Percentiles rank a stretch among this genome's conserved stretches.
These are phyloP conservation scores for Ctenochaetus hawaiiensis DNA, from an alignment of 2,797 vertebrate genomes.

Conservation along the genomic window DNA sequence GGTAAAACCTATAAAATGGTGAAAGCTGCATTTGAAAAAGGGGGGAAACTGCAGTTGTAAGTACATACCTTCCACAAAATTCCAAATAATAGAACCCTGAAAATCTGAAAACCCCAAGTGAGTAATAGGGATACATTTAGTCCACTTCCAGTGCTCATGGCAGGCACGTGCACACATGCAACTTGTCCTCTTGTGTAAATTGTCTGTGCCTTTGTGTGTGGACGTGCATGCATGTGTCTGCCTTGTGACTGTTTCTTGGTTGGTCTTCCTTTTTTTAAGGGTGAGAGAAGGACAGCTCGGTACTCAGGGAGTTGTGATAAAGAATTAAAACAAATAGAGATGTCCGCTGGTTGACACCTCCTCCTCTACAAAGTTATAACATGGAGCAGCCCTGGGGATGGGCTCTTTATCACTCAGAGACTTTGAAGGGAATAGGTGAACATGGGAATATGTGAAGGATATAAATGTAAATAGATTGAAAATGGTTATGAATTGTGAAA, in stretches of 20 bases:
- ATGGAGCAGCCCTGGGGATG: conserved; percentile 17
- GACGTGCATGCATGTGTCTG: neutral
- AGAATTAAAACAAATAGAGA: conserved; percentile 45
- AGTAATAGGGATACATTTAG: too few relatives aligned
- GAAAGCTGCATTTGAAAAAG: too few relatives aligned
- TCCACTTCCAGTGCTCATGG: too few relatives aligned
- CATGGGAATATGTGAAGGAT: conserved; percentile 19
- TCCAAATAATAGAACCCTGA: too few relatives aligned
- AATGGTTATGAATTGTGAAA: conserved; percentile 8
- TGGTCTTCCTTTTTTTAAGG: neutral
- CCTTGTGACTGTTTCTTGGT: conserved; percentile 22
- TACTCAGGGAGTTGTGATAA: conserved; percentile 35
- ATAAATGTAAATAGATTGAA: conserved; percentile 37
- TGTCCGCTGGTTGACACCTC: conserved; percentile 53
- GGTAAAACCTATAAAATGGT: too few relatives aligned
- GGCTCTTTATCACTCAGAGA: conserved; percentile 40
- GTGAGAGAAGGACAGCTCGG: conserved; percentile 31
- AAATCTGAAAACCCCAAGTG: too few relatives aligned
- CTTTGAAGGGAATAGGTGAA: conserved; percentile 39
- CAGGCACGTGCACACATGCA: neutral
- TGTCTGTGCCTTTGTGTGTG: conserved; percentile 8
- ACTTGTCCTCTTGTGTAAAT: conserved; percentile 16
- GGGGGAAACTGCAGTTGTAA: too few relatives aligned
- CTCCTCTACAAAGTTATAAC: conserved; percentile 32
- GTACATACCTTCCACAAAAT: too few relatives aligned